Base-by-base conservation (phyloP, 2,113 vertebrate genomes). In the Lasiurus cinereus region DNA sequence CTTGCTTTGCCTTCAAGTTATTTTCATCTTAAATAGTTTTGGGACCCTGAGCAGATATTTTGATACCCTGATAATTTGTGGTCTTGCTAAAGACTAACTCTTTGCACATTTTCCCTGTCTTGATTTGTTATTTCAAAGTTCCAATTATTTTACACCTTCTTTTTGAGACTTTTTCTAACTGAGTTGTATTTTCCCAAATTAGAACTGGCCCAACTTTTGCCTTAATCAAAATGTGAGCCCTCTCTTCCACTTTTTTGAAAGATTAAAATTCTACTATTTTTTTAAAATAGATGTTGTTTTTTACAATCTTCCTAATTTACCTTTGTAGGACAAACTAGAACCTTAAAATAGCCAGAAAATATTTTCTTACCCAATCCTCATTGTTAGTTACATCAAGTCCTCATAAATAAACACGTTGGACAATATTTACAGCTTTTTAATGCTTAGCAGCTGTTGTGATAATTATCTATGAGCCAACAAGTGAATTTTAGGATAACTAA, bases 71-170 rank as follows among this genome's bases (percentile, higher is more conserved):
- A 93, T 96, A 96, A 95, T 96, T 95, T 95, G 94, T 90, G 84
- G 84, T 95, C 93, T 90, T 96, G 90, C 56, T 95, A 73, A 94
- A 96, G 72, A 96, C 80, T 85, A 85, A 70, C 54, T 88, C 93
- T 93, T 79, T 76, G 69, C 77, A 82, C 77, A 93, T 62, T 39
- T 77, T 90, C 50, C 76, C 46, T 76, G 86, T 91, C 14, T 94
- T 91, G 83, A 93, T 96, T 96, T 96, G 92, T 93, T 97, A 95
- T 95, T 96, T 95, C 94, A 96, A 90, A 97, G 73, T 94, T 96
- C 69, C 90, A 93, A 92, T 96, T 95, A 94, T 96, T 97, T 97
- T 93, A 97, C 93, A 97, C 90, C 82, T 96, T 83, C 80, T 62
- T 94, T 94, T 74, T 85, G 83, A 93, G 78, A 85, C 80, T n/a